phyloP scores from a whole-genome alignment of 2,113 vertebrate genomes.

The Sinocyclocheilus anshuiensis region DNA sequence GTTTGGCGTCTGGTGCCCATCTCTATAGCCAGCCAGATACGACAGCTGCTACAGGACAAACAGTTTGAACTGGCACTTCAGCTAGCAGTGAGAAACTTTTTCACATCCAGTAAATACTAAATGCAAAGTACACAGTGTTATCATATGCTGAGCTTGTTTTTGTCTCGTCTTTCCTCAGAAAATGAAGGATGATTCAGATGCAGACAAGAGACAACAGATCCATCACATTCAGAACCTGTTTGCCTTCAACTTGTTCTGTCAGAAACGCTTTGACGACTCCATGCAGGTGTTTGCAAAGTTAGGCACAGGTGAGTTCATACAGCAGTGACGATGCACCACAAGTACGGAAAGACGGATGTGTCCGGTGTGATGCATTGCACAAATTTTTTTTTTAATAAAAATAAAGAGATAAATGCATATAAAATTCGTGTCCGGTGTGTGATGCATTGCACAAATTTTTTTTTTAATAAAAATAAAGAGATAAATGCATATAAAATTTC shows the following conservation, averaged over 20 bases:
- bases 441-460: no score
- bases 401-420: no score
- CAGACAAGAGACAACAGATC: conserved; percentile 94
- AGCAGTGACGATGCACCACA: not conserved
- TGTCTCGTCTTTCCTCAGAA: conserved; percentile 72
- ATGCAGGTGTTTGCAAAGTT: conserved; percentile 99
- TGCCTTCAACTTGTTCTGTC: conserved; percentile 98
- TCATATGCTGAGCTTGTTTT: not conserved
- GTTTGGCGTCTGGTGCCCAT: conserved; percentile 97
- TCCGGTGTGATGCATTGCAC: not conserved
- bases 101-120: not conserved
- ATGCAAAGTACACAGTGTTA: not conserved
- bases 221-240: conserved; percentile 98
- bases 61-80: conserved; percentile 98
- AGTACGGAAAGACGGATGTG: not conserved
- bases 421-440: not conserved
- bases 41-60: conserved; percentile 96
- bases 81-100: conserved; percentile 83
- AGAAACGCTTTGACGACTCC: conserved; percentile 97
- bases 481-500: not conserved
- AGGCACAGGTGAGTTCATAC: conserved; percentile 84
- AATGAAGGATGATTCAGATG: conserved; percentile 97
- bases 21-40: conserved; percentile 94
- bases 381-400: no score
- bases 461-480: not conserved